Conservation (phyloP, 2,113 vertebrate genomes). For the Colius striatus region DNA sequence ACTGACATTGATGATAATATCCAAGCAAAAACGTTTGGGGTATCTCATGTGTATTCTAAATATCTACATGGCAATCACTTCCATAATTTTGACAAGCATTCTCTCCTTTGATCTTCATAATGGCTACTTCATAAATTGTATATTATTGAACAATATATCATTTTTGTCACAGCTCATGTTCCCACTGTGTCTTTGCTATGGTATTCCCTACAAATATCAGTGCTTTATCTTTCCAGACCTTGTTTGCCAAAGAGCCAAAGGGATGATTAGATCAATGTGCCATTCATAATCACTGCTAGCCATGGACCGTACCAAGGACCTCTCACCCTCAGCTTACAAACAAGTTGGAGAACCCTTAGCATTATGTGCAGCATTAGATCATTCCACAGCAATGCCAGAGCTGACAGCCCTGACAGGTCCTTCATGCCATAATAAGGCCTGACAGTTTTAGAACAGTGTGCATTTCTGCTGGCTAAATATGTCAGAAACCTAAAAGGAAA, state of each 20-base stretch:
- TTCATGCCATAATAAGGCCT: neutral
- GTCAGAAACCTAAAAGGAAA: constrained; percentile 16
- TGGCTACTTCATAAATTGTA: neutral
- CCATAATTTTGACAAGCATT: neutral
- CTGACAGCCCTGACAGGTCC: neutral
- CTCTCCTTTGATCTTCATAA: neutral
- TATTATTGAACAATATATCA: neutral
- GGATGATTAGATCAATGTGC: neutral
- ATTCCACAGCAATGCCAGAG: neutral
- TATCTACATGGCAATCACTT: neutral
- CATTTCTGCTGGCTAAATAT: constrained; percentile 21
- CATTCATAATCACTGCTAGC: neutral
- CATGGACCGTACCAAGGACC: neutral
- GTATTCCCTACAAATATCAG: neutral
- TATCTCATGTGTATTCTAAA: neutral
- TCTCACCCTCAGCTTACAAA: neutral
- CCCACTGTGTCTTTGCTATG: neutral
- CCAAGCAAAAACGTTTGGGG: neutral
- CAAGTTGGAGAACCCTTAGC: neutral
- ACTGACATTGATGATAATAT: neutral
- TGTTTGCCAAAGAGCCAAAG: neutral
- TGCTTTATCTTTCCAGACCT: neutral
- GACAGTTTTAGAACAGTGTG: neutral
- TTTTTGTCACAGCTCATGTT: neutral
- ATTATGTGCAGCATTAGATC: too few species aligned